Evolutionary conservation across 2,113 vertebrate species (phyloP).

Genomic region (Dendrocopos noguchii): DNA sequence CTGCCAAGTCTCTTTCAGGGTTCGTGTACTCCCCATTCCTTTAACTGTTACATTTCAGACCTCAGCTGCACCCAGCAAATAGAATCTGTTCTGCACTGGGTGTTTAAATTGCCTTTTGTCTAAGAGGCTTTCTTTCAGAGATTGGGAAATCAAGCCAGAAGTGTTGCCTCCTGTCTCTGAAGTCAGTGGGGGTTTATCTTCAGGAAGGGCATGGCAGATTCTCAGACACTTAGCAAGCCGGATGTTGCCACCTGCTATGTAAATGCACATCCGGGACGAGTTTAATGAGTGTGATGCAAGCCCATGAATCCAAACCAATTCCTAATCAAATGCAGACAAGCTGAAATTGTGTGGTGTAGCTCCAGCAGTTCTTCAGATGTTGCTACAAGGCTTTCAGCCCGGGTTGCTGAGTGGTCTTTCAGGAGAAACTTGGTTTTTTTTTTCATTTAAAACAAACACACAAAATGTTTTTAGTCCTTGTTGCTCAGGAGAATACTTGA

Average conservation of each 20-base stretch:
- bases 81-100: background rate
- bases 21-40: background rate
- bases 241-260: background rate
- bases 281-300: background rate
- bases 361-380: background rate
- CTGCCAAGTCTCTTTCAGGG: slow-evolving; percentile 6
- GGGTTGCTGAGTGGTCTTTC: background rate
- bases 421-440: background rate
- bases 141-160: background rate
- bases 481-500: background rate
- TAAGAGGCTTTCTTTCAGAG: background rate
- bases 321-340: background rate
- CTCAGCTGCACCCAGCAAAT: background rate
- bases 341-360: background rate
- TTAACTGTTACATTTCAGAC: slow-evolving; percentile 2
- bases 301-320: background rate
- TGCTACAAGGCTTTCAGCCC: background rate
- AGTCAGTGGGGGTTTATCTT: background rate
- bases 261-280: background rate
- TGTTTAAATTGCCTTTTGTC: slow-evolving; percentile 20
- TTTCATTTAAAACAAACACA: background rate
- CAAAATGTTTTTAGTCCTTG: background rate
- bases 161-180: background rate
- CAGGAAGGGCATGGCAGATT: background rate
- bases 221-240: background rate